A percentile compares a stretch with the other conserved stretches of the same genome.
Conservation (phyloP, 2,888 invertebrate genomes). For the Anoncus sp. region DNA sequence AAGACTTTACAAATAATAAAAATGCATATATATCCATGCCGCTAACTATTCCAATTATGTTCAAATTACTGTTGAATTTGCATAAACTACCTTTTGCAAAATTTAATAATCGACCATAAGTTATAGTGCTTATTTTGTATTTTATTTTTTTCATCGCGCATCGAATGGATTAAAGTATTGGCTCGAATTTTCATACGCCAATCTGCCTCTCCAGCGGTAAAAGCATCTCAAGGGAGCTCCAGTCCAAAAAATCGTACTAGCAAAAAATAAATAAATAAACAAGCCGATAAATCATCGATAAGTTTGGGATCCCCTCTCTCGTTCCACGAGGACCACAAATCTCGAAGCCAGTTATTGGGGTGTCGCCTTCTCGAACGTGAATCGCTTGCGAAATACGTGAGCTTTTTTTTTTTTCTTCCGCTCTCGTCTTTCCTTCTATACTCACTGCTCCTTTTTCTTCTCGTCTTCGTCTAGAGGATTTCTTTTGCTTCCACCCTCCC, state of each 20-base stretch:
- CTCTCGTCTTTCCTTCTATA: constrained; percentile 18
- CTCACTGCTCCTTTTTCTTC: constrained; percentile 42
- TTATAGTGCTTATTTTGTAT: not conserved
- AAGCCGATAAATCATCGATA: constrained; percentile 77
- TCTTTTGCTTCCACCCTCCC: constrained; percentile 53
- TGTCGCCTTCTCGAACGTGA: constrained; percentile 76
- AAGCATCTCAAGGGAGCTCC: constrained; percentile 28
- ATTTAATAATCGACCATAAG: not conserved
- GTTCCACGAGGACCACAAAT: constrained; percentile 74
- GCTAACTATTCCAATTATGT: too few relatives aligned
- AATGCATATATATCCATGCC: too few relatives aligned
- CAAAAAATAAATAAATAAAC: constrained; percentile 69
- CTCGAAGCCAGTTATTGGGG: constrained; percentile 77
- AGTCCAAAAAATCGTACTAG: constrained; percentile 41
- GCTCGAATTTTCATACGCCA: constrained; percentile 39
- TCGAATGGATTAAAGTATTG: constrained; percentile 6
- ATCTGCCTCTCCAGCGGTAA: constrained; percentile 4
- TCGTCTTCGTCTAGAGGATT: constrained; percentile 57
- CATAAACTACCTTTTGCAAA: not conserved
- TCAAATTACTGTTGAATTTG: too few relatives aligned
- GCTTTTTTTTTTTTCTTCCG: constrained; percentile 50
- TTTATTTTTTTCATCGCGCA: not conserved
- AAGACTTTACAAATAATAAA: too few relatives aligned
- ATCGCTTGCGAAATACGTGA: constrained; percentile 71
- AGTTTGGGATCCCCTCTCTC: constrained; percentile 71